Evolutionary conservation across 2,113 vertebrate genomes (phyloP).

Genomic region (Odocoileus hemionus): DNA sequence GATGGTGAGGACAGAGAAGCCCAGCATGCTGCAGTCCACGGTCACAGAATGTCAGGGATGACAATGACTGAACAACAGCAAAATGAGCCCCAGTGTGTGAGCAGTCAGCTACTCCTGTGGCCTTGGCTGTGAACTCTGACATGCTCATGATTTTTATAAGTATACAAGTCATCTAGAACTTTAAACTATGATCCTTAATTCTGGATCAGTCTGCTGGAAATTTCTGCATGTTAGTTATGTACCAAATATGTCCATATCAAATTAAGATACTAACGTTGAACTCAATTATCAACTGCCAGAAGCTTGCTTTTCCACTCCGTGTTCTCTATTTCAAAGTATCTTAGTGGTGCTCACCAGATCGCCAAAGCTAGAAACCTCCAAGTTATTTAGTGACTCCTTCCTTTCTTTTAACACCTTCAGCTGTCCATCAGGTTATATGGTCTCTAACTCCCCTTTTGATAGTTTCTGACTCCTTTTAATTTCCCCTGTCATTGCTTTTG

Average conservation of each 20-base stretch:
- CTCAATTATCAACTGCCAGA: neutral
- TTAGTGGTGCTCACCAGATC: neutral
- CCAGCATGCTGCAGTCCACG: neutral
- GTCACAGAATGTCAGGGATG: neutral
- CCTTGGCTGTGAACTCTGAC: neutral
- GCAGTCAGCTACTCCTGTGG: accelerated
- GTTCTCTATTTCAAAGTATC: neutral
- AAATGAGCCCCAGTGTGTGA: neutral
- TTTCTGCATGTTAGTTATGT: neutral
- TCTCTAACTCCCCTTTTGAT: neutral
- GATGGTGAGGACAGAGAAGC: neutral
- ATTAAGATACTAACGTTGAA: neutral
- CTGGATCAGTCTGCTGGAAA: neutral
- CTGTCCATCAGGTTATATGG: neutral
- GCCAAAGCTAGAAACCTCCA: neutral
- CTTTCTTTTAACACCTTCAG: neutral
- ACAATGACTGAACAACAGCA: neutral
- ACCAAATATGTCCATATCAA: neutral
- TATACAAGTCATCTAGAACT: neutral
- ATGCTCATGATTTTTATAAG: neutral
- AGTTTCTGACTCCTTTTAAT: neutral
- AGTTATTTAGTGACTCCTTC: neutral
- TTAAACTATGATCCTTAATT: neutral
- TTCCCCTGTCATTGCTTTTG: neutral
- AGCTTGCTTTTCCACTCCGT: neutral